Percentiles rank a stretch among this genome's conserved stretches.
Evolutionary conservation across 2,797 vertebrate genomes (phyloP).

Genomic region (Somateria mollissima): DNA sequence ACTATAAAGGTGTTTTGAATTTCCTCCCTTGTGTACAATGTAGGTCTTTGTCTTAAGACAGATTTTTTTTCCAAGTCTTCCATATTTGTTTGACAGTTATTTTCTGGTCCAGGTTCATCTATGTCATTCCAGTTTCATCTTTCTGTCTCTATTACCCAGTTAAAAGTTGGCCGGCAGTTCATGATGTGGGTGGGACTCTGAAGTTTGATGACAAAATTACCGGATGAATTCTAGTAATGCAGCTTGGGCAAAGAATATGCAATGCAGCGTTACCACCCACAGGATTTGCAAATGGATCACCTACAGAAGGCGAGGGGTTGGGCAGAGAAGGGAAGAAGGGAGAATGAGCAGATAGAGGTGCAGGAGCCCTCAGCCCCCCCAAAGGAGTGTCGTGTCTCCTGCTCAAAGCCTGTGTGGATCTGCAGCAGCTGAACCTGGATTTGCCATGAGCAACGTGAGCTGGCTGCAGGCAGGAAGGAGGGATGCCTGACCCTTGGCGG

Average conservation of each 20-base stretch:
- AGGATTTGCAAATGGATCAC: not conserved
- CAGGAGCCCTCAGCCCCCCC: not conserved
- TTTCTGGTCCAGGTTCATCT: conserved; percentile 33
- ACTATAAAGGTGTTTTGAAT: conserved; percentile 23
- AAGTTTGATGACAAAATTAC: not conserved
- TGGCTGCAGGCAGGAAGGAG: not conserved
- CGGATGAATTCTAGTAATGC: not conserved
- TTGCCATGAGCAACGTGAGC: not conserved
- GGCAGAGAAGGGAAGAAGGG: not conserved
- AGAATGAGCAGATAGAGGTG: not conserved
- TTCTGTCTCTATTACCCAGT: not conserved
- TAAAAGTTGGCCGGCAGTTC: not conserved
- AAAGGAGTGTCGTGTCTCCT: not conserved
- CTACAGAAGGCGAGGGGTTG: not conserved
- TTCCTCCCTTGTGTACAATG: conserved; percentile 37
- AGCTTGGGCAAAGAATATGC: not conserved
- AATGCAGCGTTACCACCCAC: accelerated
- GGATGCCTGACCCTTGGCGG: accelerated
- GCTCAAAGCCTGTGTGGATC: not conserved
- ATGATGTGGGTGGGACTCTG: not conserved
- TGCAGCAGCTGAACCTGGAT: not conserved
- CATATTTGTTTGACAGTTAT: conserved; percentile 13
- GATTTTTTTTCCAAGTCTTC: not conserved
- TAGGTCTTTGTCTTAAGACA: conserved; percentile 43
- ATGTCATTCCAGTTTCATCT: not conserved